Evolutionary conservation across 2,797 vertebrate species (phyloP).

Genomic region (Triplophysa yarkandensis): DNA sequence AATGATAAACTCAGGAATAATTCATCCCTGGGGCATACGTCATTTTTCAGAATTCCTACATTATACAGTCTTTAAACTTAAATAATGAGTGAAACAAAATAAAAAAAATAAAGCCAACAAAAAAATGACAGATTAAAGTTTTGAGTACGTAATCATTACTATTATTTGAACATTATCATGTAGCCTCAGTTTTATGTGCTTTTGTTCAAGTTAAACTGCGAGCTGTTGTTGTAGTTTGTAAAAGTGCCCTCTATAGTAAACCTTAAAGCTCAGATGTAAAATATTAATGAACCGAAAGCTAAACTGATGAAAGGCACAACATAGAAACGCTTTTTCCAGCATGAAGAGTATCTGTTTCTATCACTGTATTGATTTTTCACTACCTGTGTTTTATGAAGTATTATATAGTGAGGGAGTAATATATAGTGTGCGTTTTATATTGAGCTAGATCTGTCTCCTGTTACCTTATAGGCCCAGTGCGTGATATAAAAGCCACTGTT

Average conservation of each 20-base stretch:
- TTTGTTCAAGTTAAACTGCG: neutral
- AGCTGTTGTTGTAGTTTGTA: neutral
- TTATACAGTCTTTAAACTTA: no score
- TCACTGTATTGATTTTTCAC: neutral
- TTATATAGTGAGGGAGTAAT: neutral
- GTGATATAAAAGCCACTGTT: slow-evolving; percentile 14
- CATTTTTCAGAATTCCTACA: no score
- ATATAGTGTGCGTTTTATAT: neutral
- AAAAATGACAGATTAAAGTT: no score
- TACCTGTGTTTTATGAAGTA: slow-evolving; percentile 8
- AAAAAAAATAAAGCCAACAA: no score
- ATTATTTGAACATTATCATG: neutral
- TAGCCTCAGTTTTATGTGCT: neutral
- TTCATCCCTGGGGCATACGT: no score
- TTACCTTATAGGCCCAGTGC: neutral
- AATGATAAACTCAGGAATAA: no score
- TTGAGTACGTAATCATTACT: no score
- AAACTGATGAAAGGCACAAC: neutral
- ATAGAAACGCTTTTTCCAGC: neutral
- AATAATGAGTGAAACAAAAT: neutral
- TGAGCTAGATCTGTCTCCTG: neutral
- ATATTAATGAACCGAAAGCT: neutral
- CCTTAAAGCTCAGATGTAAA: neutral
- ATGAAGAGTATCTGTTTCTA: slow-evolving; percentile 1
- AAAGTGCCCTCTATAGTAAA: neutral